These are phyloP conservation scores for Turritopsis dohrnii DNA, from an alignment of 30 jellyfish, hydroid and myxozoan species.

Conservation along the genomic window DNA sequence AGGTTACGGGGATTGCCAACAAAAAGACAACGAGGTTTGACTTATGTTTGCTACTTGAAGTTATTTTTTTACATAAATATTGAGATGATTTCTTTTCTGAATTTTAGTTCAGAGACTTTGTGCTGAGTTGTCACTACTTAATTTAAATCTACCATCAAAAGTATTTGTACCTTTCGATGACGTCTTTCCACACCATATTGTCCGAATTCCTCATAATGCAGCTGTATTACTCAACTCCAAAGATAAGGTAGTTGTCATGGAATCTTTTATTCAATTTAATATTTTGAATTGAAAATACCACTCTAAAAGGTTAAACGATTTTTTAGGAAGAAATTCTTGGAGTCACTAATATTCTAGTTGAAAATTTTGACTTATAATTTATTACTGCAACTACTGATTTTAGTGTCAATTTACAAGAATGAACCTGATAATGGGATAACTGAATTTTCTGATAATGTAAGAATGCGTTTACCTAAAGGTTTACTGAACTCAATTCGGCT, in stretches of 20 bases:
- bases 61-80: neutral
- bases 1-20: slow-evolving; percentile 78
- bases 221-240: slow-evolving; percentile 96
- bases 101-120: slow-evolving; percentile 76
- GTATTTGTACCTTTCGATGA: slow-evolving; percentile 92
- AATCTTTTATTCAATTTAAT: too few species aligned
- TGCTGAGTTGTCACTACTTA: slow-evolving; percentile 91
- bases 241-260: slow-evolving; percentile 67
- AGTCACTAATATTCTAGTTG: neutral
- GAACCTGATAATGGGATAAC: too few species aligned
- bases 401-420: too few species aligned
- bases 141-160: slow-evolving; percentile 91
- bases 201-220: slow-evolving; percentile 96
- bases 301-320: neutral
- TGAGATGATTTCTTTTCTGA: neutral
- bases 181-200: slow-evolving; percentile 74
- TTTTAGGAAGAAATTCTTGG: neutral
- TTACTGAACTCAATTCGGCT: too few species aligned
- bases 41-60: neutral
- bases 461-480: too few species aligned
- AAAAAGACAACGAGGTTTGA: slow-evolving; percentile 66
- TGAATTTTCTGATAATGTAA: too few species aligned
- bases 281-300: too few species aligned
- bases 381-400: too few species aligned
- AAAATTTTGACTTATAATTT: neutral